These are phyloP conservation scores for Cosmopolites sordidus DNA, from an alignment of 2,888 invertebrate genomes.

Conservation along the genomic window DNA sequence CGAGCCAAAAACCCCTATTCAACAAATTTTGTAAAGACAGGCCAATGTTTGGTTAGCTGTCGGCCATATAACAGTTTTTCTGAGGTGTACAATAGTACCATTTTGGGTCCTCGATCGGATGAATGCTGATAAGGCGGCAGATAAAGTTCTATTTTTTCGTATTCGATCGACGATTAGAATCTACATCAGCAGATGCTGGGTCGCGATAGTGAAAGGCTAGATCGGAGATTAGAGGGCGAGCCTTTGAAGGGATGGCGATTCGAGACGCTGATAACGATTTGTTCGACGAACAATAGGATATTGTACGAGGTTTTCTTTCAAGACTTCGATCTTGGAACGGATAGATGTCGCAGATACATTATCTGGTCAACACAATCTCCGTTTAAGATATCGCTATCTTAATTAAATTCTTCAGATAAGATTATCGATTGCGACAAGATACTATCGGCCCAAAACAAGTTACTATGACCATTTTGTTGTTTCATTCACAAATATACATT, in stretches of 20 bases:
- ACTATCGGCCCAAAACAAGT: neutral
- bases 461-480: neutral
- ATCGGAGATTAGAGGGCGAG: conserved; percentile 29
- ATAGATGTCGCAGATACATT: conserved; percentile 6
- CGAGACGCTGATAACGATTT: conserved; percentile 19
- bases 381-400: conserved; percentile 11
- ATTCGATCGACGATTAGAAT: conserved; percentile 26
- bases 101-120: conserved; percentile 31
- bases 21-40: conserved; percentile 52
- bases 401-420: conserved; percentile 7
- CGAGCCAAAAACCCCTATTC: conserved; percentile 45
- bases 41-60: conserved; percentile 68
- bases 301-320: conserved; percentile 7
- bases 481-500: no score
- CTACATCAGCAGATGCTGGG: conserved; percentile 27
- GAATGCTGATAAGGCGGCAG: conserved; percentile 44
- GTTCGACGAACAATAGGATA: conserved; percentile 5
- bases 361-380: conserved; percentile 19
- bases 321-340: conserved; percentile 1
- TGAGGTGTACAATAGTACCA: conserved; percentile 39
- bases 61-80: conserved; percentile 41
- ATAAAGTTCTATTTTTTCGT: conserved; percentile 32
- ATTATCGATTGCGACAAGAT: neutral
- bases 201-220: conserved; percentile 25
- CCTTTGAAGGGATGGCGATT: conserved; percentile 15